Base-by-base conservation (phyloP, 2,888 invertebrate species). In the Synergus japonicus region DNA sequence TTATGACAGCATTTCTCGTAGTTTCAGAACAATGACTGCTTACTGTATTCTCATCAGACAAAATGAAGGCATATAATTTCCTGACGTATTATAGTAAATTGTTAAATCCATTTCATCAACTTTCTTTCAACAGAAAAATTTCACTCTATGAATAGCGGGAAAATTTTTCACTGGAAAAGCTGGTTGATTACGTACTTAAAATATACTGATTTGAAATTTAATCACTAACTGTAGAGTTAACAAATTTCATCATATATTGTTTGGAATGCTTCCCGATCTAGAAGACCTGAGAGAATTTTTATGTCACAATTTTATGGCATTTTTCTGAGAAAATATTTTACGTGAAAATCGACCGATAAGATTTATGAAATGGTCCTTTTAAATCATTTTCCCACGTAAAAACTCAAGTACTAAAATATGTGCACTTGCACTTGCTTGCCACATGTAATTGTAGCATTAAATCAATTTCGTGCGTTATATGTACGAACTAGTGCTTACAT, bases 351-450 rank as follows among this genome's bases (percentile, higher is more conserved):
- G 66, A 44, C 18, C 18, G 10, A 15, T 15, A 22, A 69, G 46
- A 69, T 49, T 69, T 69, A 69, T 69, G 9, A 22, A 69, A 69
- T 49, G 46, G 44, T 46, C 29, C 46, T 29, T 29, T 69, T 69
- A 69, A 49, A 69, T 69, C 46, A 69, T 69, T 49, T 49, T 49
- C 49, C 4, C 15, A 29, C 46, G 15, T 69, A 49, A 69, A 69
- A 49, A 29, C 29, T 9, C 46, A 29, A 49, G 69, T 13, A 29
- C 8, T 46, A 29, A 69, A 69, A 44, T 69, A 46, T 69, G 49
- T 69, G 46, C 15, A 46, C 22, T 44, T 46, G 46, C 54, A 54
- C n/a, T n/a, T 54, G 54, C n/a, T n/a, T 49, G 49, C 29, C 1
- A n/a, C 46, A 9, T 15, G 46, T 15, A 29, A 69, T 49, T 29